Evolutionary conservation across 1,140 invertebrate species (phyloP), one percentile per base, ranked within the genome.

Genomic region (Phymorhynchus buccinoides): DNA sequence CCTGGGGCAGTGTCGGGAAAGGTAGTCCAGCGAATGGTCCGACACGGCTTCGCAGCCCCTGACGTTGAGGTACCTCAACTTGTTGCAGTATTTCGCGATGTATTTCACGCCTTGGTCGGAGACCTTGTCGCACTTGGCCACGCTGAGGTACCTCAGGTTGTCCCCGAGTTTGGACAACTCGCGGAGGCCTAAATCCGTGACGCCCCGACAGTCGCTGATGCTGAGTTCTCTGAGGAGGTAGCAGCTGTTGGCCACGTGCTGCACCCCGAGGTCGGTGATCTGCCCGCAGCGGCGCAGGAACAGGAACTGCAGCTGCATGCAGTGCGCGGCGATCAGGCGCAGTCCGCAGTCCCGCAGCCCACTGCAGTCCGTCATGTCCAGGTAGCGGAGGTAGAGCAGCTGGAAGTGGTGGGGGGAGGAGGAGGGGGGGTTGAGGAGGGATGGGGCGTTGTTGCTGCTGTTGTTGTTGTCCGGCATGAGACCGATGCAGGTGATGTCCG

Each of bases 41-140:
- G 97, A 97, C 0, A 98, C 95, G 1, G 97, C 97, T 88, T 98
- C 97, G 91, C 97, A 98, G 7, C 97, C 97, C 56, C 97, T 94
- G 1, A 96, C 96, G 92, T 98, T 98, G 44, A 98, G 94, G 92
- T 98, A 98, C 9, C 97, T 94, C 66, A 98, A 92, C 92, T 97
- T 97, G 91, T 97, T 97, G 91, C 97, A 98, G 71, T 97, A 95
- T 84, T 96, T 95, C 0, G 97, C 97, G 30, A 98, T 95, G n/a
- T 97, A 96, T 87, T 97, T 86, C 96, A 97, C n/a, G 0, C 97
- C 97, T 91, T 97, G 97, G 92, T 99, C 97, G 0, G 97, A 98
- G 73, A 99, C 95, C 88, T 96, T 96, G 7, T 95, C 94, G 93
- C 97, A 99, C 93, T 98, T 97, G 1, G 97, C 98, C 14, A 98